Evolutionary conservation across 2,888 invertebrate species (phyloP), one percentile per base, ranked within the genome.

Genomic region (Temnothorax rugatulus): DNA sequence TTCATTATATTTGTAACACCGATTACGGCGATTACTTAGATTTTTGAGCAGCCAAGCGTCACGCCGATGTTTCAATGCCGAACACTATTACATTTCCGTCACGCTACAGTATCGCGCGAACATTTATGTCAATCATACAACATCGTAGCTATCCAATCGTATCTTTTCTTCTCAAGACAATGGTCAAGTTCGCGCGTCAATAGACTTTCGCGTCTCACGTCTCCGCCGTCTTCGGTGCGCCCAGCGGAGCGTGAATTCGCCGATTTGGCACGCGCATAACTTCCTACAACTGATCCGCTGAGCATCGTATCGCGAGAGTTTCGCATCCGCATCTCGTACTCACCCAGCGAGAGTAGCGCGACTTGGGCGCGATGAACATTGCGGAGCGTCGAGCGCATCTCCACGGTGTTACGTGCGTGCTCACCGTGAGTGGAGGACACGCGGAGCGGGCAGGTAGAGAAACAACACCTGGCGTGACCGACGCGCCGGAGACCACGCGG

Each of bases 401-500:
- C 83, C 50, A 61, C 57, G 54, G 41, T 54, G 11, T 57, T 81
- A 34, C 34, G 61, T 50, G n/a, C 44, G 25, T 29, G 44, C 5
- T n/a, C 44, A 44, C 29, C 66, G 66, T 66, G 44, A 44, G 9
- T 54, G 54, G 15, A 29, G 18, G 69, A 63, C 71, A 29, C 63
- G 41, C 41, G 68, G 52, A 61, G n/a, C 34, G n/a, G 15, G 41
- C 52, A 61, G n/a, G 34, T 29, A n/a, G 34, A 13, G 41, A 25
- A 52, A 57, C n/a, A n/a, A 54, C 69, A 75, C 61, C 47, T 50
- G 66, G 44, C 63, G 76, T 76, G 64, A 82, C 82, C 73, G 82
- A 82, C 86, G 84, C 73, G 83, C 50, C 90, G 91, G 85, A 91
- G 92, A 93, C 92, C 91, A 93, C 93, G 89, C 91, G 93, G 92